Evolutionary conservation across 2,888 invertebrate genomes (phyloP).

Genomic region (Hymenopus coronatus): DNA sequence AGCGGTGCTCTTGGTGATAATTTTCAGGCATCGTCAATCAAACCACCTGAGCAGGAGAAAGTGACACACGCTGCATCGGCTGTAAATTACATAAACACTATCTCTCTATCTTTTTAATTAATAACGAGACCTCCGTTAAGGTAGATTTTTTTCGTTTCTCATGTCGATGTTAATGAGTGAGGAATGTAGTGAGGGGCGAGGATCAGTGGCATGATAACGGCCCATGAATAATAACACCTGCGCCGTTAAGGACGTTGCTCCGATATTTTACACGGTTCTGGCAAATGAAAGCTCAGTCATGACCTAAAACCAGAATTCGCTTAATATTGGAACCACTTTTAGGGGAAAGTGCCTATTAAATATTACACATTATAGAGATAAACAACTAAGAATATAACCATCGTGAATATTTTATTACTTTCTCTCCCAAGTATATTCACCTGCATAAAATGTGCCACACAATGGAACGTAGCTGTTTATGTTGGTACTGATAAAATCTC

Average conservation of each 20-base stretch:
- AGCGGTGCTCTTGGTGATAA: background rate
- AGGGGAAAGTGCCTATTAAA: too few relatives aligned
- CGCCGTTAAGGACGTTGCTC: background rate
- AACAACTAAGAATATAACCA: too few relatives aligned
- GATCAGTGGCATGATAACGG: background rate
- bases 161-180: background rate
- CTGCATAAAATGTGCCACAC: too few relatives aligned
- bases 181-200: background rate
- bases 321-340: too few relatives aligned
- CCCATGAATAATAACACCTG: background rate
- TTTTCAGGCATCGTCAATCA: background rate
- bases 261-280: background rate
- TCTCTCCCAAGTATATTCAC: too few relatives aligned
- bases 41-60: background rate
- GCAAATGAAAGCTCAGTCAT: too few relatives aligned
- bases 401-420: too few relatives aligned
- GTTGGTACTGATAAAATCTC: too few relatives aligned
- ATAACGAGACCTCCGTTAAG: background rate
- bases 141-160: background rate
- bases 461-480: too few relatives aligned
- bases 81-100: background rate
- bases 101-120: background rate
- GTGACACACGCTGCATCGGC: background rate
- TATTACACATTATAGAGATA: too few relatives aligned
- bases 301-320: too few relatives aligned